Percentiles rank a stretch among this genome's conserved stretches.
phyloP scores from a whole-genome alignment of 2,113 vertebrate genomes.

The Candoia aspera region DNA sequence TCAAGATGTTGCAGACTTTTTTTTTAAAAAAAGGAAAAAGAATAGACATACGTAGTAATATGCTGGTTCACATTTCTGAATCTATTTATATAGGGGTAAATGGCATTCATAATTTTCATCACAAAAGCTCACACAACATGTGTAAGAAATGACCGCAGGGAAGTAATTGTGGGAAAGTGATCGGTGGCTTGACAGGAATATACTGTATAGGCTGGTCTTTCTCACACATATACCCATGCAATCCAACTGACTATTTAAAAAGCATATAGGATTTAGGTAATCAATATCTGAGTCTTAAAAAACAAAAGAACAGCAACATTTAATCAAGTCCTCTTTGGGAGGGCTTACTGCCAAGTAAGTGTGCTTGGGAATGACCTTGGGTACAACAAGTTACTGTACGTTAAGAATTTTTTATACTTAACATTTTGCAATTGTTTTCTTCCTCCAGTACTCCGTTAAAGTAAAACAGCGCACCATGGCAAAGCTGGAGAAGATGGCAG shows the following conservation, averaged over 20 bases:
- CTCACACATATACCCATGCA: neutral
- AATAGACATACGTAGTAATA: neutral
- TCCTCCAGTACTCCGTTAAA: constrained; percentile 62
- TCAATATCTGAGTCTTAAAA: neutral
- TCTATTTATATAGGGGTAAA: neutral
- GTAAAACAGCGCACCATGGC: constrained; percentile 64
- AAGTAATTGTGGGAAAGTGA: neutral
- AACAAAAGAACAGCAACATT: neutral
- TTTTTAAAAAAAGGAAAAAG: neutral
- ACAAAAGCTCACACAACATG: neutral
- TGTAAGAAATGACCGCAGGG: neutral
- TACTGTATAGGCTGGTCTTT: neutral
- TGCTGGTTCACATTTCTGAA: neutral
- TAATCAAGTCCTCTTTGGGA: neutral
- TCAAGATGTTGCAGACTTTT: neutral
- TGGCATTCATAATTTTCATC: neutral
- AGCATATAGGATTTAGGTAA: neutral
- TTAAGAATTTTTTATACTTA: neutral
- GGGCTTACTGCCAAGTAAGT: neutral
- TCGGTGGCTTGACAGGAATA: neutral
- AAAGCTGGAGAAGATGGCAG: constrained; percentile 50
- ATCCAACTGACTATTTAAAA: neutral
- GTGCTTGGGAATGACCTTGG: neutral
- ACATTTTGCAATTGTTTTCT: constrained; percentile 21
- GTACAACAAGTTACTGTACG: neutral